Evolutionary conservation across 2,888 invertebrate species (phyloP), one percentile per base, ranked within the genome.

Genomic region (Protophormia terraenovae): DNA sequence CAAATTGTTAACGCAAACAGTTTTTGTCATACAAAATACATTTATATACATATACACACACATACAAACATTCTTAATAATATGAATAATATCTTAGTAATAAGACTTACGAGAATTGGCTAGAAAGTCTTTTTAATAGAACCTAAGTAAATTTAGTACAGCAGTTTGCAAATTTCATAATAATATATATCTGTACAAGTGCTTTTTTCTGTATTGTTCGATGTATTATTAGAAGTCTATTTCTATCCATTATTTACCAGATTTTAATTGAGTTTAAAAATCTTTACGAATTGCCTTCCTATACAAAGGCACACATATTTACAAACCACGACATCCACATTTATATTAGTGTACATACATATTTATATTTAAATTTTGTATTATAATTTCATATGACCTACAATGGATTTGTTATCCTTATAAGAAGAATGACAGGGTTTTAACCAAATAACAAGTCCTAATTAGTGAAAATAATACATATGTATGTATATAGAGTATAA

Each of bases 1-100:
- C 82, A 82, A 85, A 85, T 85, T 85, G 85, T 79, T 78, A 85
- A 85, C 85, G 83, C 60, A 83, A 83, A 78, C 83, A 86, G 69
- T 86, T 77, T 83, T 77, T 83, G 82, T 71, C 71, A 75, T 53
- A 76, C 69, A 76, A 76, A 62, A 69, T 62, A n/a, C 47, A 71
- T 64, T 35, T 78, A 41, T 7, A 50, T 19, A 71, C 35, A 16
- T 16, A 22, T 7, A 24, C 0, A 14, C 7, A 62, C n/a, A 41
- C 64, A 41, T 10, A 72, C 35, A 35, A 12, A 32, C 24, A 32
- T 55, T 45, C 24, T 55, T 72, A 58, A 66, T 55, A 66, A 58
- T n/a, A 53, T 66, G 64, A 80, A 66, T 71, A 32, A 24, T 45
- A 53, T 62, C 22, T 53, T 6, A 7, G 38, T 12, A 60, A 27